A percentile compares a stretch with the other conserved stretches of the same genome.
Evolutionary conservation across 2,888 invertebrate species (phyloP).

Genomic region (Drosophila yooni): DNA sequence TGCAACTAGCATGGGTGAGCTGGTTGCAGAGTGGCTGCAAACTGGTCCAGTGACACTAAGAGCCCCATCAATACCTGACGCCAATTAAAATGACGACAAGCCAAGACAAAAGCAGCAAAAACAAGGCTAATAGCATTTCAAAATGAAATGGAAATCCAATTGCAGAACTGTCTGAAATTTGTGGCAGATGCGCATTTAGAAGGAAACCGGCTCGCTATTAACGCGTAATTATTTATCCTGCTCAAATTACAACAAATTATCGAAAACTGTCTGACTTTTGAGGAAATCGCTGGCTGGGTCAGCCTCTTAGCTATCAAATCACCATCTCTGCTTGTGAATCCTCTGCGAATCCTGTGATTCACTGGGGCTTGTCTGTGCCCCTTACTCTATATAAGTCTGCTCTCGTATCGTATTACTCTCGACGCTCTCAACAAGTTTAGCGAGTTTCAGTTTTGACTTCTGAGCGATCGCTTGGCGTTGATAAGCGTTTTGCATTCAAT

Average conservation of each 20-base stretch:
- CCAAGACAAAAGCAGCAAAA: constrained; percentile 41
- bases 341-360: constrained; percentile 34
- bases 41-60: constrained; percentile 76
- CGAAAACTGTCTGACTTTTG: constrained; percentile 72
- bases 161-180: constrained; percentile 27
- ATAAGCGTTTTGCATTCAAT: constrained; percentile 77
- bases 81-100: constrained; percentile 46
- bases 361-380: not conserved
- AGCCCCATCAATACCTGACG: constrained; percentile 45
- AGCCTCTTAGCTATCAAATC: constrained; percentile 68
- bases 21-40: constrained; percentile 39
- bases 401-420: constrained; percentile 71
- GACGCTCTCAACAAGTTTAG: constrained; percentile 79
- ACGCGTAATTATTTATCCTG: constrained; percentile 44
- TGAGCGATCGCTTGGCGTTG: constrained; percentile 72
- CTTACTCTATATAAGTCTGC: constrained; percentile 6
- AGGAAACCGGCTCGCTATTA: constrained; percentile 22
- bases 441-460: constrained; percentile 80
- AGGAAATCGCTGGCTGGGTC: constrained; percentile 54
- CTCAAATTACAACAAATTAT: constrained; percentile 63
- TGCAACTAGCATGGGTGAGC: constrained; percentile 2
- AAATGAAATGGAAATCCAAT: constrained; percentile 49
- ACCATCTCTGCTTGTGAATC: constrained; percentile 62
- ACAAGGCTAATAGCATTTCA: constrained; percentile 48
- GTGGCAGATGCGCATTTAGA: constrained; percentile 79